Evolutionary conservation across 2,797 vertebrate genomes (phyloP), one percentile per base, ranked within the genome.

Genomic region (Parambassis ranga): DNA sequence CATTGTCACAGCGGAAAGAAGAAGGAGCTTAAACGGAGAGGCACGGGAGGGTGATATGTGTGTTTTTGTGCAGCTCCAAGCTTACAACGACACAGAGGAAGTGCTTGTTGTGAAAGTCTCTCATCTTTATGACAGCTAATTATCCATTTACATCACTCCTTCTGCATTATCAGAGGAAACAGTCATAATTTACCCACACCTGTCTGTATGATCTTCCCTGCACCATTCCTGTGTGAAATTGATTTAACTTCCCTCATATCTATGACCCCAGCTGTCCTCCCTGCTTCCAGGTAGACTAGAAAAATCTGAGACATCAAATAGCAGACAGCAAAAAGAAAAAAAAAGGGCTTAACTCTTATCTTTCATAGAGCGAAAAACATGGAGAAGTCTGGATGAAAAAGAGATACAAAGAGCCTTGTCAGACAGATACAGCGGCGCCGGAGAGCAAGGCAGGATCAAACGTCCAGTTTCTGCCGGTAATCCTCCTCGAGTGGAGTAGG

Each of bases 381-480:
- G n/a, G 53, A 43, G 56, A 60, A 60, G 55, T 75, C 56, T 43
- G 38, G 22, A 28, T 28, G 30, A 60, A 60, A 58, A 71, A 59
- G 41, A 36, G 65, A 69, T 73, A 80, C 61, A 71, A 71, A 79
- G 55, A 74, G 75, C 18, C 75, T 87, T 87, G 83, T 89, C 76
- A 68, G 79, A 44, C 5, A 35, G 82, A 81, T 83, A 75, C 16
- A 77, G 70, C 30, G 24, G 50, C 5, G 2, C 53, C 48, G 19
- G 60, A 82, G 79, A 64, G 69, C 65, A 62, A 75, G 80, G 62
- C 23, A 41, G 76, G 89, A 92, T 92, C 89, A 91, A 90, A 87
- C 65, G 59, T 83, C 80, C 71, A 56, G 80, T 66, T 74, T 70
- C 65, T 87, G 47, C 70, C 19, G 10, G 67, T 88, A 90, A 88